Evolutionary conservation across 1,140 invertebrate genomes (phyloP).

Genomic region (Drosophila repletoides): DNA sequence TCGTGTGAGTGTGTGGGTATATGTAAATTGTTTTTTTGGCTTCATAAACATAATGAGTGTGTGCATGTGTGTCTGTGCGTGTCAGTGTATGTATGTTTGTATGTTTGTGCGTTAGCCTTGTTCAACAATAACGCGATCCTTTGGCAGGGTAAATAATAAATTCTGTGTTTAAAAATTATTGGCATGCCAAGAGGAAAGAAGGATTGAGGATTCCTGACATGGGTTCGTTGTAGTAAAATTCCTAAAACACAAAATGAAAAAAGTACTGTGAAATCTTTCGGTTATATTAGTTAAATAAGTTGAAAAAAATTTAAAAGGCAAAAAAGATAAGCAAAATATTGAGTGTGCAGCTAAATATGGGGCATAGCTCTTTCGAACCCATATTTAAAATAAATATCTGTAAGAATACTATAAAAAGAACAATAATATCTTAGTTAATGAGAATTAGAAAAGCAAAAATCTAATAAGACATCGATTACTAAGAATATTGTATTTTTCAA

Average conservation of each 20-base stretch:
- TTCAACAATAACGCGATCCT: constrained; percentile 54
- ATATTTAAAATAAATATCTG: no score
- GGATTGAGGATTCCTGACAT: constrained; percentile 31
- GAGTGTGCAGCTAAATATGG: no score
- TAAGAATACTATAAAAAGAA: no score
- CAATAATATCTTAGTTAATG: no score
- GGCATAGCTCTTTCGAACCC: no score
- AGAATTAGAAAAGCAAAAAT: no score
- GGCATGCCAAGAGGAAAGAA: constrained; percentile 38
- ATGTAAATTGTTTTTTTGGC: constrained; percentile 45
- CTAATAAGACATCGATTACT: no score
- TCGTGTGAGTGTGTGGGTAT: constrained; percentile 13
- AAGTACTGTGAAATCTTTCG: neutral
- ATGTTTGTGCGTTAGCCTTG: constrained; percentile 23
- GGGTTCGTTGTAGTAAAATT: constrained; percentile 11
- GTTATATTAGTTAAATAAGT: neutral
- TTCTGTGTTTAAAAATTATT: constrained; percentile 62
- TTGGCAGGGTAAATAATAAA: constrained; percentile 59
- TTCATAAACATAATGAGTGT: constrained; percentile 34
- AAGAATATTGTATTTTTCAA: no score
- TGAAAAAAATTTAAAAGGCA: neutral
- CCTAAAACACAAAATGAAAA: neutral
- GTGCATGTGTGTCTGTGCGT: constrained; percentile 15
- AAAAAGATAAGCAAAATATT: neutral
- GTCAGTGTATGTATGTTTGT: constrained; percentile 7